phyloP scores from a whole-genome alignment of 1,140 invertebrate genomes.

The Pentalonia nigronervosa region DNA sequence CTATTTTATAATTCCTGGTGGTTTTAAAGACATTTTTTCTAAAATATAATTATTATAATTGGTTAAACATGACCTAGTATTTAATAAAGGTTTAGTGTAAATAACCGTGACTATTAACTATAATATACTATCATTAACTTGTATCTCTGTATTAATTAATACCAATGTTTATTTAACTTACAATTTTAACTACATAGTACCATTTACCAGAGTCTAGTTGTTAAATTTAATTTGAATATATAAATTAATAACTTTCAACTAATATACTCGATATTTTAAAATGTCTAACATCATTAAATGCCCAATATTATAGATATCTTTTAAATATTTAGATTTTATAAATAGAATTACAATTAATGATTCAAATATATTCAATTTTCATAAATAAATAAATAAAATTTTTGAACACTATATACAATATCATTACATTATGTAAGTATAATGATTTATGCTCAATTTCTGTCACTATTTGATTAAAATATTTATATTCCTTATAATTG shows the following conservation, averaged over 20 bases:
- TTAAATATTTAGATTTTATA: background rate
- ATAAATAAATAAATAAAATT: background rate
- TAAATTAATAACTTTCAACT: background rate
- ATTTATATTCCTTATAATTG: background rate
- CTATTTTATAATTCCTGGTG: background rate
- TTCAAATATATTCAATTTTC: background rate
- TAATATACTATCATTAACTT: background rate
- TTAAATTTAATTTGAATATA: background rate
- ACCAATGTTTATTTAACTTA: background rate
- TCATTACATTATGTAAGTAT: too few species aligned
- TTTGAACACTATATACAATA: background rate
- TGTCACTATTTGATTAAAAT: background rate
- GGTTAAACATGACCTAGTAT: background rate
- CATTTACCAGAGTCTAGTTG: background rate
- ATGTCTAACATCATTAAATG: background rate
- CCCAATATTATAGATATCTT: background rate
- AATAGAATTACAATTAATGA: background rate
- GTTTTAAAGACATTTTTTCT: background rate
- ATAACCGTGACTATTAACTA: background rate
- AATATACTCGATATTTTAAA: background rate
- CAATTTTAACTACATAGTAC: background rate
- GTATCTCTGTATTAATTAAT: background rate
- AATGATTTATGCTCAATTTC: background rate
- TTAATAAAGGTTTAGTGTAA: background rate
- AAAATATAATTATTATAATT: constrained; percentile 1